Evolutionary conservation across 2,113 vertebrate species (phyloP).

Genomic region (Chrysochloris asiatica): DNA sequence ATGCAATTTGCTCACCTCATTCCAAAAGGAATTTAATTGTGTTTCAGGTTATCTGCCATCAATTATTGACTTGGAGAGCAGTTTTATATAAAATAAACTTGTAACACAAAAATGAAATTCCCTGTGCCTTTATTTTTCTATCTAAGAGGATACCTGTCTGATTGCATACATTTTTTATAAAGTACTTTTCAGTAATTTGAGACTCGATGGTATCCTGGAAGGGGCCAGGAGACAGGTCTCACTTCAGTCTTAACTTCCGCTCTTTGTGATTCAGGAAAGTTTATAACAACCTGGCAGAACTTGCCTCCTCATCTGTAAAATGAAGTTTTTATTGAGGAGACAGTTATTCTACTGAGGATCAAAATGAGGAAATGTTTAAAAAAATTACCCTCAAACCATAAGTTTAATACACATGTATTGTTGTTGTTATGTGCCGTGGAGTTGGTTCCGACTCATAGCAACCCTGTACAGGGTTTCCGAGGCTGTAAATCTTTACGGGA

Average conservation of each 20-base stretch:
- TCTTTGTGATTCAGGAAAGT: background rate
- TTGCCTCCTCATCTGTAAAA: background rate
- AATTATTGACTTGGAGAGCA: background rate
- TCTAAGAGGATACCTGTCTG: too few relatives aligned
- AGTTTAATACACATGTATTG: background rate
- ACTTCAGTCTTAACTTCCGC: rapidly evolving
- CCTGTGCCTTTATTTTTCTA: background rate
- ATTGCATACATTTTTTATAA: background rate
- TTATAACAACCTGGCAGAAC: background rate
- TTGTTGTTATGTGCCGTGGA: too few relatives aligned
- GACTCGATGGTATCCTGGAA: background rate
- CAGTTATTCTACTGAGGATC: background rate
- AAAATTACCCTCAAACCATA: background rate
- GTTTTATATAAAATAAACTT: background rate
- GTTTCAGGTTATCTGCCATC: background rate
- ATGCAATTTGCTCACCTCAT: background rate
- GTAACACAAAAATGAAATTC: background rate
- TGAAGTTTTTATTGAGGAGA: background rate
- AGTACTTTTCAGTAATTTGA: background rate
- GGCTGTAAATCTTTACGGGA: too few relatives aligned
- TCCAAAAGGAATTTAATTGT: constrained; percentile 14
- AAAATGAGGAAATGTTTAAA: constrained; percentile 30
- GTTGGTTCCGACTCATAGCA: too few relatives aligned
- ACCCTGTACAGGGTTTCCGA: too few relatives aligned
- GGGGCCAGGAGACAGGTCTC: background rate